A percentile compares a stretch with the other conserved stretches of the same genome.
These are phyloP conservation scores for Drosophila anomalata DNA, from an alignment of 2,888 invertebrate species.

Conservation along the genomic window DNA sequence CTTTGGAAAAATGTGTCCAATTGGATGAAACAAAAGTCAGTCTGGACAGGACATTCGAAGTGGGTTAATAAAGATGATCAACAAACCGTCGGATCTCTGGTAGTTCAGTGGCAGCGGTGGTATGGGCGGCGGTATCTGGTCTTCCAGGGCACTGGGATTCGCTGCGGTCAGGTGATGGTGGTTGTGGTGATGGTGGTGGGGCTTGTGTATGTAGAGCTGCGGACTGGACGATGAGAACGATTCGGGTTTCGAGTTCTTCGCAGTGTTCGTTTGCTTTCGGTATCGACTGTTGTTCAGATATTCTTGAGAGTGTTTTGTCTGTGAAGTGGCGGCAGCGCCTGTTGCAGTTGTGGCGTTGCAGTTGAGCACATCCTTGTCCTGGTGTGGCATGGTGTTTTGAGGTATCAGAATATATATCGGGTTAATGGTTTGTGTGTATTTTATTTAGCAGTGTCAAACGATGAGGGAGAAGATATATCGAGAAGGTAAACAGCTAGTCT, in stretches of 20 bases:
- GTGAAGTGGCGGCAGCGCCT: conserved; percentile 58
- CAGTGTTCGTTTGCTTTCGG: conserved; percentile 69
- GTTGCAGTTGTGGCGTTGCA: conserved; percentile 40
- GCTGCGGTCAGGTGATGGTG: conserved; percentile 56
- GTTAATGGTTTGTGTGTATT: conserved; percentile 32
- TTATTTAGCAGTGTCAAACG: conserved; percentile 11
- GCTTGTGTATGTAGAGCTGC: conserved; percentile 81
- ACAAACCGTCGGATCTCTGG: conserved; percentile 84
- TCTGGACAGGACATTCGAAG: conserved; percentile 19
- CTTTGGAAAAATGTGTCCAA: neutral
- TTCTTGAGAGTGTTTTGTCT: conserved; percentile 75
- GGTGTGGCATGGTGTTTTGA: conserved; percentile 41
- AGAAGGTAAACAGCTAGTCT: conserved; percentile 51
- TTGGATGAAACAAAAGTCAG: conserved; percentile 3
- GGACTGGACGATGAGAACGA: conserved; percentile 82
- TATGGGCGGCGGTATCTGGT: conserved; percentile 87
- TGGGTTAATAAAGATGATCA: conserved; percentile 37
- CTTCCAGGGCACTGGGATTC: conserved; percentile 76
- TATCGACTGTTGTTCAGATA: conserved; percentile 70
- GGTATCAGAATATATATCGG: conserved; percentile 47
- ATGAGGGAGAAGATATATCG: conserved; percentile 41
- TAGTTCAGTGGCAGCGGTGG: conserved; percentile 88
- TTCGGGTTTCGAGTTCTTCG: conserved; percentile 53
- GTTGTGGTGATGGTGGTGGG: conserved; percentile 61
- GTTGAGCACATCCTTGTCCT: conserved; percentile 78